phyloP scores from a whole-genome alignment of 2,797 vertebrate species.

The Uromys caudimaculatus region DNA sequence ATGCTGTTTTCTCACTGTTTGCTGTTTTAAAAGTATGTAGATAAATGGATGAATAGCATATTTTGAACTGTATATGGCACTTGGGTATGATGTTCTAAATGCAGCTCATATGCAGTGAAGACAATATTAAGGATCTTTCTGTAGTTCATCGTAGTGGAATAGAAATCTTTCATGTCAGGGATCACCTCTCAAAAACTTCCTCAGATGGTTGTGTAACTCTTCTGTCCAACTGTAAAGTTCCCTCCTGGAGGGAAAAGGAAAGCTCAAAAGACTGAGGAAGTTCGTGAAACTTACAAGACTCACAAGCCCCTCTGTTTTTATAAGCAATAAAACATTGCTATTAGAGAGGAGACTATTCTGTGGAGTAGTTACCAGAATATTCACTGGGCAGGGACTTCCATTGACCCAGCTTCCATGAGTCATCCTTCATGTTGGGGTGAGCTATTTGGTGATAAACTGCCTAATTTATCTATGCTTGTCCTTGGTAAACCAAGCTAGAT shows the following conservation, averaged over 20 bases:
- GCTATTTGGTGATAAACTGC: neutral
- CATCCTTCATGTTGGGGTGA: neutral
- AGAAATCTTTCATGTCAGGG: neutral
- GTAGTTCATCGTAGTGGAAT: neutral
- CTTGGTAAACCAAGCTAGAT: neutral
- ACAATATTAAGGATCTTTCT: neutral
- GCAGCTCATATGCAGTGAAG: neutral
- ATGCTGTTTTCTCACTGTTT: neutral
- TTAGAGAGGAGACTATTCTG: neutral
- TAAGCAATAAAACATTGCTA: neutral
- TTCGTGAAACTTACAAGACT: neutral
- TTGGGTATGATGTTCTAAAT: neutral
- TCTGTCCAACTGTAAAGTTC: neutral
- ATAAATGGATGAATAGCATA: neutral
- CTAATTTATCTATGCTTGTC: neutral
- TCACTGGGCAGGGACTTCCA: neutral
- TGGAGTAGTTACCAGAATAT: neutral
- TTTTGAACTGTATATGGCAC: neutral
- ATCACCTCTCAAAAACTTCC: constrained; percentile 14
- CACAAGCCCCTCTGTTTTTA: neutral
- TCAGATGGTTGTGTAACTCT: neutral
- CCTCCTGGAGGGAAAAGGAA: neutral
- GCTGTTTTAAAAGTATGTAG: neutral
- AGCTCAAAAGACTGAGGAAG: neutral
- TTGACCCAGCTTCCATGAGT: neutral